phyloP scores from a whole-genome alignment of 2,888 invertebrate species.

The Carterocephalus palaemon region DNA sequence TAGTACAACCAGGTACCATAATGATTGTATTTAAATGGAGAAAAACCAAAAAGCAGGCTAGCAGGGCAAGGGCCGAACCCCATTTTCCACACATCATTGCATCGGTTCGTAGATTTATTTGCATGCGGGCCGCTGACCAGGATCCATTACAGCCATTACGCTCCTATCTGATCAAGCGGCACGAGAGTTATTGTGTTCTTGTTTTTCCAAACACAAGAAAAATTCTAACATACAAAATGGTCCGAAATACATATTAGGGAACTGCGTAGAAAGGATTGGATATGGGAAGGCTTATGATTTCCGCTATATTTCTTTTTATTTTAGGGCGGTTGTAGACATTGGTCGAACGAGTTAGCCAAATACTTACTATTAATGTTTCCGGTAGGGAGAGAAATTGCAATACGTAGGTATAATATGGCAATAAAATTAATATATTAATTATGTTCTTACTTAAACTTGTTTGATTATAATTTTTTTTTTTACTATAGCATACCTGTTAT shows the following conservation, averaged over 20 bases:
- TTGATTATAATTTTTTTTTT: background rate
- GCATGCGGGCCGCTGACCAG: constrained; percentile 80
- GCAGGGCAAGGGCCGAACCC: constrained; percentile 56
- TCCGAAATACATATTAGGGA: constrained; percentile 44
- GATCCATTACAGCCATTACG: constrained; percentile 78
- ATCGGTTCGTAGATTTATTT: constrained; percentile 79
- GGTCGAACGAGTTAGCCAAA: constrained; percentile 34
- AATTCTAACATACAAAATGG: constrained; percentile 56
- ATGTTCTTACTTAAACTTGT: too few species aligned
- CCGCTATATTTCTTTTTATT: constrained; percentile 63
- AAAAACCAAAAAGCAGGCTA: constrained; percentile 25
- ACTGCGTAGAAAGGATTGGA: constrained; percentile 50
- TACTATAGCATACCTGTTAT: background rate
- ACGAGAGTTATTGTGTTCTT: constrained; percentile 74
- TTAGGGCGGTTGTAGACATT: constrained; percentile 39
- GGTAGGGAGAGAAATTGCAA: constrained; percentile 14
- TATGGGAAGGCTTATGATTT: constrained; percentile 66
- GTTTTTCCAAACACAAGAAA: constrained; percentile 73
- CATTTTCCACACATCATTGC: constrained; percentile 80
- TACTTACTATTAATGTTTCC: constrained; percentile 23
- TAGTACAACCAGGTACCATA: constrained; percentile 23
- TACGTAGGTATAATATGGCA: constrained; percentile 5
- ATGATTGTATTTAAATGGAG: constrained; percentile 13
- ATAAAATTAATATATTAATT: background rate
- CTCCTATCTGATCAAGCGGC: constrained; percentile 75